phyloP scores from a whole-genome alignment of 2,113 vertebrate genomes.

The Megaceryle maxima region DNA sequence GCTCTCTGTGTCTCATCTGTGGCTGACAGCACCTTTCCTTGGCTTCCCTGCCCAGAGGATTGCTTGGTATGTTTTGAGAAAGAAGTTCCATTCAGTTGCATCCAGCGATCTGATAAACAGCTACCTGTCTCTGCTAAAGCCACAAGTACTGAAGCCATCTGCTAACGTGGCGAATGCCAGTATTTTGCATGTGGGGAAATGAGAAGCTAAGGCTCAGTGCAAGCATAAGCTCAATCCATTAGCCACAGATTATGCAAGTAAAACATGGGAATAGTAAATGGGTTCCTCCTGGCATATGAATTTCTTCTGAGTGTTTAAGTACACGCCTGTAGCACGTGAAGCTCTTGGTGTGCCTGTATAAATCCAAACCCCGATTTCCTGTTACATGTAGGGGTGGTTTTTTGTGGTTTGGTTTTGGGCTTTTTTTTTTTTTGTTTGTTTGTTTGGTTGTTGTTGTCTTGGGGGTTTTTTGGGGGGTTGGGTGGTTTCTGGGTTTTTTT shows the following conservation, averaged over 20 bases:
- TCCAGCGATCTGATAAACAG: background rate
- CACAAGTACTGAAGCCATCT: background rate
- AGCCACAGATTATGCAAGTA: background rate
- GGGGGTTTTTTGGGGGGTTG: background rate
- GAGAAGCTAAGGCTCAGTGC: background rate
- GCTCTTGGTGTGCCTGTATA: background rate
- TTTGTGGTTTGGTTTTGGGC: background rate
- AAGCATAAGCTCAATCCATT: background rate
- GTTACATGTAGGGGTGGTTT: background rate
- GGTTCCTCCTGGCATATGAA: background rate
- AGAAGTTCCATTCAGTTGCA: background rate
- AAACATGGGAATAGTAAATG: background rate
- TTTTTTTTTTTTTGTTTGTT: no score
- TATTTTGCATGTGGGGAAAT: background rate
- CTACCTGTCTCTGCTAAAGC: background rate
- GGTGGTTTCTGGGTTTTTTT: background rate
- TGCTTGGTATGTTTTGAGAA: background rate
- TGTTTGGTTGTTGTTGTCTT: no score
- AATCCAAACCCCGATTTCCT: background rate
- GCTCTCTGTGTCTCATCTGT: background rate
- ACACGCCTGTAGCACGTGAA: background rate
- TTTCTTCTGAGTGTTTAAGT: background rate
- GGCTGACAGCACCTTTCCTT: background rate
- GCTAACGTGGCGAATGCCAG: background rate
- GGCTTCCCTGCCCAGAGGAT: background rate